Percentiles rank a stretch among this genome's conserved stretches.
These are phyloP conservation scores for Urosaurus nigricauda DNA, from an alignment of 2,797 vertebrate species.

Conservation along the genomic window DNA sequence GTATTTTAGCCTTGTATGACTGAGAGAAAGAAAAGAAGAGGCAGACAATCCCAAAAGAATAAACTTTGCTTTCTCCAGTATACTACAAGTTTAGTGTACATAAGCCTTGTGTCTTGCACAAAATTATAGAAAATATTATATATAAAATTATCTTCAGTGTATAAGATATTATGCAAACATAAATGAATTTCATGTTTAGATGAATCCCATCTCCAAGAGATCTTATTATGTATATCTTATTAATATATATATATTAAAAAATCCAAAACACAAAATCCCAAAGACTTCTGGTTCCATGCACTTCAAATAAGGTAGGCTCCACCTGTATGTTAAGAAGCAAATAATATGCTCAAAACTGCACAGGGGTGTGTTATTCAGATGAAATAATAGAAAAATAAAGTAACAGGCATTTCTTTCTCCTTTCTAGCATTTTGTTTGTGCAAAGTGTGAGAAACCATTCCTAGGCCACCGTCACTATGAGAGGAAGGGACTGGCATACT, in stretches of 20 bases:
- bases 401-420: slow-evolving; percentile 19
- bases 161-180: too few relatives aligned
- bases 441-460: slow-evolving; percentile 97
- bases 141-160: too few relatives aligned
- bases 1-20: not conserved
- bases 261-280: too few relatives aligned
- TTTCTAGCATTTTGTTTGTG: slow-evolving; percentile 94
- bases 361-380: not conserved
- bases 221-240: too few relatives aligned
- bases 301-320: too few relatives aligned
- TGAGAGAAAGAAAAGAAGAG: not conserved
- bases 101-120: too few relatives aligned
- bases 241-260: too few relatives aligned
- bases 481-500: slow-evolving; percentile 97
- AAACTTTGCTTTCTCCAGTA: not conserved
- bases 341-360: not conserved
- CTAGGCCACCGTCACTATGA: slow-evolving; percentile 98
- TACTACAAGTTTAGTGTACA: not conserved
- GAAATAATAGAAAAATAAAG: not conserved
- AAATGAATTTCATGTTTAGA: too few relatives aligned
- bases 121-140: too few relatives aligned
- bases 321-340: not conserved
- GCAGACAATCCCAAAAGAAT: not conserved
- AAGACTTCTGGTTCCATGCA: too few relatives aligned
- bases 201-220: too few relatives aligned